Percentiles rank a stretch among this genome's conserved stretches.
phyloP scores from a whole-genome alignment of 1,140 invertebrate species.

The Latrodectus geometricus region DNA sequence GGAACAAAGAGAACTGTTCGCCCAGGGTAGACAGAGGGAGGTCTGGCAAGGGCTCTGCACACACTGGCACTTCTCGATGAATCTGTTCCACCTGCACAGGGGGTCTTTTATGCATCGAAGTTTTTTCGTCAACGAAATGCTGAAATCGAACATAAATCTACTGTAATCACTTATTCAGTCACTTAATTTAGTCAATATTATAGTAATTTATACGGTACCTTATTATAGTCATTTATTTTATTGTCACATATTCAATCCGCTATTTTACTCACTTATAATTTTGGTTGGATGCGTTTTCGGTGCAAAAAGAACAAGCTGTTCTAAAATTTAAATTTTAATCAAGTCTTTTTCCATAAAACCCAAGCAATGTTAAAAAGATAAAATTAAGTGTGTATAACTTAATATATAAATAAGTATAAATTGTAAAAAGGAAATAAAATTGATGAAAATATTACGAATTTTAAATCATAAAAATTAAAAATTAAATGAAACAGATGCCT shows the following conservation, averaged over 20 bases:
- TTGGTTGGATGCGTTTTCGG: too few relatives aligned
- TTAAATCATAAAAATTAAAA: too few relatives aligned
- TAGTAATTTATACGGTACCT: background rate
- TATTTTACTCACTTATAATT: background rate
- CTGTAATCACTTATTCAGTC: background rate
- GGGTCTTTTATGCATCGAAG: slow-evolving; percentile 5
- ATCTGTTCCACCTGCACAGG: slow-evolving; percentile 10
- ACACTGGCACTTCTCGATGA: slow-evolving; percentile 19
- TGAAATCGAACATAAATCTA: background rate
- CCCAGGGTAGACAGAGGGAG: background rate
- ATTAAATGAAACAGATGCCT: too few relatives aligned
- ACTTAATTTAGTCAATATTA: background rate
- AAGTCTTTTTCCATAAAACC: too few relatives aligned
- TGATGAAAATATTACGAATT: too few relatives aligned
- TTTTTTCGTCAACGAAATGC: background rate
- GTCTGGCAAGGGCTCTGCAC: slow-evolving; percentile 14
- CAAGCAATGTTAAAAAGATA: too few relatives aligned
- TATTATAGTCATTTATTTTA: background rate
- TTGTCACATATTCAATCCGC: background rate
- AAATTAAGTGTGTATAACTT: too few relatives aligned
- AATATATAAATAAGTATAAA: too few relatives aligned
- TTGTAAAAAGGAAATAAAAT: too few relatives aligned
- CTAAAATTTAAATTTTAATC: too few relatives aligned
- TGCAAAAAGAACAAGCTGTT: too few relatives aligned
- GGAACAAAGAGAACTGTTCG: background rate